Conservation (phyloP, 2,797 vertebrate species). For the Phylloscopus collybita region DNA sequence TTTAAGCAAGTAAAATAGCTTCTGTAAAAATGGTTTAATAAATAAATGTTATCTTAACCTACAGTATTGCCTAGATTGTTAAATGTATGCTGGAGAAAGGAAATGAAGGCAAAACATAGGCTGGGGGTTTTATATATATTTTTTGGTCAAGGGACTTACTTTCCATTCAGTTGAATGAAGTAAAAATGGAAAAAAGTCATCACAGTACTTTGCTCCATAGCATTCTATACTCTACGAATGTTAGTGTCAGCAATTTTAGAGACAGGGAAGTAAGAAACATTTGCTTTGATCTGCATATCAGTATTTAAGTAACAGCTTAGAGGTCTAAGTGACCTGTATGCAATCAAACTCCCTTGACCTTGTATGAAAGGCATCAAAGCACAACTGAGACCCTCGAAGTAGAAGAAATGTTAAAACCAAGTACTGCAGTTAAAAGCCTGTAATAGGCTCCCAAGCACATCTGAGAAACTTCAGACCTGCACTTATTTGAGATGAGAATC, state of each 20-base stretch:
- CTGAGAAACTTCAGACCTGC: not conserved
- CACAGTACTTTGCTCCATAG: not conserved
- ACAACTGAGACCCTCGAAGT: not conserved
- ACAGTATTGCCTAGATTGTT: not conserved
- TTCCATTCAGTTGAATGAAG: not conserved
- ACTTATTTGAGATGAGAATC: not conserved
- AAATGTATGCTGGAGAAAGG: not conserved
- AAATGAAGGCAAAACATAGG: not conserved
- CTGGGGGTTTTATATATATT: not conserved
- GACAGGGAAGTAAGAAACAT: not conserved
- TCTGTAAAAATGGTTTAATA: not conserved
- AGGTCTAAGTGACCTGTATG: not conserved
- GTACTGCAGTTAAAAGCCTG: not conserved
- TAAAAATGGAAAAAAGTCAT: not conserved
- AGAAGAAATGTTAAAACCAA: not conserved
- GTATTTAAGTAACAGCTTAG: not conserved
- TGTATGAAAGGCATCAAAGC: not conserved
- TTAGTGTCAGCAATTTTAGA: not conserved
- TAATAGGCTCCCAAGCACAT: not conserved
- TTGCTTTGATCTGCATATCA: not conserved
- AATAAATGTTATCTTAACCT: not conserved
- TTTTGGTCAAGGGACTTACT: not conserved
- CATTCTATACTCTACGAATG: not conserved
- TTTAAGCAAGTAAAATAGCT: not conserved
- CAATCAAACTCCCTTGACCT: not conserved